phyloP scores from a whole-genome alignment of 2,888 invertebrate species.

The Polylopha cassiicola region DNA sequence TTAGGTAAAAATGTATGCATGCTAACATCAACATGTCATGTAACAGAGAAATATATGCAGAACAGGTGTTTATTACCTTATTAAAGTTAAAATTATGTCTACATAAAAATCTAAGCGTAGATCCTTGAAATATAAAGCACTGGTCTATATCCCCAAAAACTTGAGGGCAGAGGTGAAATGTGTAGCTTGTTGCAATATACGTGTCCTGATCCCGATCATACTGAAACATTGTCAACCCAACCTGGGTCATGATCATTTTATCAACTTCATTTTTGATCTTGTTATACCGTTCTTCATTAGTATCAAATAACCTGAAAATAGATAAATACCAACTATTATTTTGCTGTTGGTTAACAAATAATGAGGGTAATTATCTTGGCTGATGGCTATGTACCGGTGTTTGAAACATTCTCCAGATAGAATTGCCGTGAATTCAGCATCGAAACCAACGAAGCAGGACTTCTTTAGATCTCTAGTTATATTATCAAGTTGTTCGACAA shows the following conservation, averaged over 20 bases:
- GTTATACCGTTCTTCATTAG: conserved; percentile 58
- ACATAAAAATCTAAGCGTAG: conserved; percentile 80
- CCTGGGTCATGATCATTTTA: conserved; percentile 80
- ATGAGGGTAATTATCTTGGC: not conserved
- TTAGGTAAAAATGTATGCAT: no score
- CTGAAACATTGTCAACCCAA: conserved; percentile 82
- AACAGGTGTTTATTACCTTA: conserved; percentile 77
- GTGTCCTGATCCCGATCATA: conserved; percentile 75
- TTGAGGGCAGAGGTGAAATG: conserved; percentile 83
- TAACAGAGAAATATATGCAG: no score
- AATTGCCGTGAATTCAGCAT: conserved; percentile 84
- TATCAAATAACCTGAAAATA: conserved; percentile 60
- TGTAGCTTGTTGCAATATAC: conserved; percentile 79
- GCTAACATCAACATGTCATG: no score
- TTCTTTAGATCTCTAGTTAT: conserved; percentile 75
- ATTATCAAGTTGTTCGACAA: conserved; percentile 72
- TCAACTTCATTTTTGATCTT: conserved; percentile 52
- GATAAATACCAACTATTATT: not conserved
- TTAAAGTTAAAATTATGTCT: conserved; percentile 84
- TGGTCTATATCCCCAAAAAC: conserved; percentile 79
- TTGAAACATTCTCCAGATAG: conserved; percentile 59
- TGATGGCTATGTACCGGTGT: conserved; percentile 70
- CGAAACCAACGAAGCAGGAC: conserved; percentile 81
- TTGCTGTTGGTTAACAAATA: not conserved
- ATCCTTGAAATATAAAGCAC: conserved; percentile 79